phyloP scores from a whole-genome alignment of 53 echinoderm and acorn worm species.

The Actinopyga echinites region DNA sequence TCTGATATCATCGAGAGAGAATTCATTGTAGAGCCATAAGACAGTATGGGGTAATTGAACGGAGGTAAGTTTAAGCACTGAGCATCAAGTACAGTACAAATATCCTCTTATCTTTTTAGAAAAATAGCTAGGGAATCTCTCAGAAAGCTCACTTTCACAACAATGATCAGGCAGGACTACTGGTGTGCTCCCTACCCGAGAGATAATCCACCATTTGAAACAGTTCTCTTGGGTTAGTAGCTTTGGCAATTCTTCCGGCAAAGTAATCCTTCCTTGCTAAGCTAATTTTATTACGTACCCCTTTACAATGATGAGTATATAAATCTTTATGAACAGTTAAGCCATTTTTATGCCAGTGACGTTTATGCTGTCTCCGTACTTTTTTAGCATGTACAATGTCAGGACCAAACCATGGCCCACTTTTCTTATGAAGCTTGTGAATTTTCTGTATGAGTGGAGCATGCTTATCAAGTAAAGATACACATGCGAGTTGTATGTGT shows the following conservation, averaged over 20 bases:
- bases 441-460: neutral
- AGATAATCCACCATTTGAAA: neutral
- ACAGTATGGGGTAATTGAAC: too few species aligned
- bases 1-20: too few species aligned
- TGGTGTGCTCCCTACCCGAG: too few species aligned
- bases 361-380: neutral
- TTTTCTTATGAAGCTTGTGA: neutral
- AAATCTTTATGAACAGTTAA: neutral
- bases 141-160: too few species aligned
- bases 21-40: too few species aligned
- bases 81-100: too few species aligned
- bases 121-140: too few species aligned
- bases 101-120: too few species aligned
- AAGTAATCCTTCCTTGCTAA: neutral
- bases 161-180: too few species aligned
- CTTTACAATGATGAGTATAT: neutral
- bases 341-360: neutral
- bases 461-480: conserved; percentile 4
- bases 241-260: neutral
- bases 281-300: neutral
- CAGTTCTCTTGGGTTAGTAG: neutral
- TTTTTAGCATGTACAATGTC: neutral
- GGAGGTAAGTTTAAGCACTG: too few species aligned
- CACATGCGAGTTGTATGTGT: neutral
- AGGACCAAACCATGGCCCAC: neutral